phyloP scores from a whole-genome alignment of 2,888 invertebrate species.

The Sinelater perroti region DNA sequence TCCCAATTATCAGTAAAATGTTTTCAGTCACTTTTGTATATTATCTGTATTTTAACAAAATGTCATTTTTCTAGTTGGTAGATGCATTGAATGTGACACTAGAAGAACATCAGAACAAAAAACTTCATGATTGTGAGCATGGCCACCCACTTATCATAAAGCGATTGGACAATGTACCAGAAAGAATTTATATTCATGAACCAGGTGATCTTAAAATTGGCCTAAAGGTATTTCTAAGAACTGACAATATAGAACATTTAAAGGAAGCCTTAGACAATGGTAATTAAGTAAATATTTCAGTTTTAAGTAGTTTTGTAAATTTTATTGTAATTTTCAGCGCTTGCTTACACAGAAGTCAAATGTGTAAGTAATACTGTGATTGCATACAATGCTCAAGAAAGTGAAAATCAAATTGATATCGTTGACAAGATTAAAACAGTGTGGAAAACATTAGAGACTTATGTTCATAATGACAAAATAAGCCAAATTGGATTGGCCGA shows the following conservation, averaged over 20 bases:
- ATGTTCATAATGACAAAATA: constrained; percentile 70
- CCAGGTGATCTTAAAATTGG: constrained; percentile 83
- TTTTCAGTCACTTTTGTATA: too few species aligned
- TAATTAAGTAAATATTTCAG: constrained; percentile 51
- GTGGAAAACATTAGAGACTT: constrained; percentile 81
- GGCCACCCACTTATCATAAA: constrained; percentile 65
- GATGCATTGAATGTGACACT: constrained; percentile 72
- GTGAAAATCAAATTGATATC: constrained; percentile 52
- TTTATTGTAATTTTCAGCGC: constrained; percentile 65
- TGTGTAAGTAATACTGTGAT: constrained; percentile 85
- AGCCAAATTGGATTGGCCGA: constrained; percentile 87
- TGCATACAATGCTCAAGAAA: constrained; percentile 71
- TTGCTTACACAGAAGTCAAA: constrained; percentile 73
- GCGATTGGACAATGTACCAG: constrained; percentile 69
- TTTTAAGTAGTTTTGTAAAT: background rate
- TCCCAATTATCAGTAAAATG: too few species aligned
- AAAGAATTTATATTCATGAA: constrained; percentile 74
- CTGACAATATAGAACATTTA: constrained; percentile 70
- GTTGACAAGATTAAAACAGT: constrained; percentile 75
- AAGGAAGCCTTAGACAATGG: constrained; percentile 79
- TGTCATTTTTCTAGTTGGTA: constrained; percentile 67
- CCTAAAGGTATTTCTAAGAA: constrained; percentile 85
- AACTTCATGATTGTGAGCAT: constrained; percentile 45
- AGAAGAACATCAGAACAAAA: constrained; percentile 57
- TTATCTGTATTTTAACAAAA: too few species aligned